These are phyloP conservation scores for Ailurus styani DNA, from an alignment of 2,113 vertebrate genomes.

Conservation along the genomic window DNA sequence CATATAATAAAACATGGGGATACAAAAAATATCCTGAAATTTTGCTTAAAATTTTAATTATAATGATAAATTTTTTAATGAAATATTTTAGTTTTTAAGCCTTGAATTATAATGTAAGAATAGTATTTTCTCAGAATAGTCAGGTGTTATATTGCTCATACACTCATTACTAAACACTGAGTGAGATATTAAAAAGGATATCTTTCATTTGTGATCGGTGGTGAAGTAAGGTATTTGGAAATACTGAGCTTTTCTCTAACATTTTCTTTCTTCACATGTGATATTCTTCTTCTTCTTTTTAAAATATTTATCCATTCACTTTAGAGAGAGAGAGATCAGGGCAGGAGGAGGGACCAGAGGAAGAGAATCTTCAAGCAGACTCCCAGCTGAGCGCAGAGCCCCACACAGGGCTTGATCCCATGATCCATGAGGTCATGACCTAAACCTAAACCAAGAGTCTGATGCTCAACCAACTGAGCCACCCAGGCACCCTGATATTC, in stretches of 20 bases:
- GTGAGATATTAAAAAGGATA: not conserved
- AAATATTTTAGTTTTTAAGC: not conserved
- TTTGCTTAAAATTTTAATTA: not conserved
- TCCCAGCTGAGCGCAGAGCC: not conserved
- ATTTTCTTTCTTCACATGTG: not conserved
- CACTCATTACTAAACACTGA: not conserved
- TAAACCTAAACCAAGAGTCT: not conserved
- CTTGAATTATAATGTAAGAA: not conserved
- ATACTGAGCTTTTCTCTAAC: not conserved
- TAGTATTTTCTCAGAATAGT: not conserved
- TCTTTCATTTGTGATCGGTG: not conserved
- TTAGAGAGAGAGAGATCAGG: not conserved
- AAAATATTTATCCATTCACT: not conserved
- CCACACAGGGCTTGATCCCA: not conserved
- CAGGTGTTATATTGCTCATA: not conserved
- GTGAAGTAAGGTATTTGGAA: not conserved
- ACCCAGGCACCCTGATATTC: not conserved
- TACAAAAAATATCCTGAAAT: not conserved
- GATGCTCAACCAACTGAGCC: not conserved
- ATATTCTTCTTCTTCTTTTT: not conserved
- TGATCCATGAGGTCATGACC: not conserved
- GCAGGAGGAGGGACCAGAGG: not conserved
- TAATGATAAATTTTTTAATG: not conserved
- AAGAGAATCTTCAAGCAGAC: not conserved
- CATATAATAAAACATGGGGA: not conserved